phyloP scores from a whole-genome alignment of 64 coral and sea anemone species.

The Anthopleura sola region DNA sequence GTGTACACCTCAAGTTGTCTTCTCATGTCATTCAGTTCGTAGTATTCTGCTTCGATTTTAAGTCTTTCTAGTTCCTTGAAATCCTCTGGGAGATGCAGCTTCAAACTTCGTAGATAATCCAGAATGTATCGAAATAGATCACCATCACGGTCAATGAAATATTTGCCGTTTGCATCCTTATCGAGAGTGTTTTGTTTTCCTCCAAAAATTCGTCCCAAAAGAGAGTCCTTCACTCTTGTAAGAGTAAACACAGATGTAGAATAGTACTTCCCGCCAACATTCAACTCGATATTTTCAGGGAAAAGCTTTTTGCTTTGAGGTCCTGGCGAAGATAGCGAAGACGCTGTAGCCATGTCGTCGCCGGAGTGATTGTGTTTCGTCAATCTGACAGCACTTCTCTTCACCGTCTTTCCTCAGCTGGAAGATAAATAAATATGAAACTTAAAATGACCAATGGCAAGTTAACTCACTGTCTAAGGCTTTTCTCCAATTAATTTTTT shows the following conservation, averaged over 20 bases:
- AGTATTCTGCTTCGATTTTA: conserved; percentile 76
- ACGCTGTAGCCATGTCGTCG: conserved; percentile 47
- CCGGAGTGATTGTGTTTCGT: background rate
- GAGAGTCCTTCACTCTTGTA: conserved; percentile 75
- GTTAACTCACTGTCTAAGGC: background rate
- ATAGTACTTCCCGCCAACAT: conserved; percentile 86
- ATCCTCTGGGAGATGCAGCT: conserved; percentile 60
- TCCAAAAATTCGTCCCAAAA: conserved; percentile 77
- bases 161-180: conserved; percentile 77
- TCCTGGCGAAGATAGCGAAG: conserved; percentile 21
- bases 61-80: conserved; percentile 75
- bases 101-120: conserved; percentile 66
- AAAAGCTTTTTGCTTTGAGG: conserved; percentile 56
- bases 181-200: conserved; percentile 47
- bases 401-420: background rate
- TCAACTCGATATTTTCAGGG: conserved; percentile 85
- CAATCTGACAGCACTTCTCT: background rate
- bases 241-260: conserved; percentile 78
- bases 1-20: conserved; percentile 47
- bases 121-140: conserved; percentile 79
- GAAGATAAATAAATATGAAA: background rate
- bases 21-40: conserved; percentile 60
- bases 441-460: background rate
- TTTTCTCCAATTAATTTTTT: background rate
- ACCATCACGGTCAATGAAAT: conserved; percentile 86